Evolutionary conservation across 2,797 vertebrate species (phyloP).

Genomic region (Myotis pilosus): DNA sequence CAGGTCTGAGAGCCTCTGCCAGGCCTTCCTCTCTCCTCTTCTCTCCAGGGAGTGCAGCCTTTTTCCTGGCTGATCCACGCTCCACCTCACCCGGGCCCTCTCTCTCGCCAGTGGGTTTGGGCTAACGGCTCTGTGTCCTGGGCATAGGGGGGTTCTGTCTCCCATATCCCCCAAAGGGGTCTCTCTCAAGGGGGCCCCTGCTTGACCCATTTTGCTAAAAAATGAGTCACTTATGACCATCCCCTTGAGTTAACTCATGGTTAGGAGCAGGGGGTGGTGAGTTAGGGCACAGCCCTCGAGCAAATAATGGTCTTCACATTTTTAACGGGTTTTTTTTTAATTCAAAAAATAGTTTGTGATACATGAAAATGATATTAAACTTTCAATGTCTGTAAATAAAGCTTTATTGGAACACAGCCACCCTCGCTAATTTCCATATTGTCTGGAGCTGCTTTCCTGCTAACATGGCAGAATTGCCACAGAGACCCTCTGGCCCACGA

Average conservation of each 20-base stretch:
- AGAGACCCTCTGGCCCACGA: not conserved
- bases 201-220: not conserved
- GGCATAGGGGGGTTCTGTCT: not conserved
- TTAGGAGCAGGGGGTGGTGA: not conserved
- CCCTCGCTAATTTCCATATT: not conserved
- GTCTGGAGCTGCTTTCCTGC: not conserved
- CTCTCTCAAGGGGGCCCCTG: not conserved
- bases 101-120: not conserved
- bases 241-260: not conserved
- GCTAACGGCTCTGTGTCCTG: not conserved
- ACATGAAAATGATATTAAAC: not conserved
- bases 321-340: not conserved
- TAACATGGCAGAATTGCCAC: not conserved
- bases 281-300: not conserved
- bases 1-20: conserved; percentile 41
- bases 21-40: conserved; percentile 56
- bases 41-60: not conserved
- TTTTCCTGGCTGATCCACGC: not conserved
- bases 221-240: not conserved
- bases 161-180: not conserved
- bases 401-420: not conserved
- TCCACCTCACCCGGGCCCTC: not conserved
- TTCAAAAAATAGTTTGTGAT: not conserved
- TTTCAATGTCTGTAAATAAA: conserved; percentile 7
- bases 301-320: not conserved